phyloP scores from a whole-genome alignment of 2,797 vertebrate genomes.

The Leontopithecus rosalia region DNA sequence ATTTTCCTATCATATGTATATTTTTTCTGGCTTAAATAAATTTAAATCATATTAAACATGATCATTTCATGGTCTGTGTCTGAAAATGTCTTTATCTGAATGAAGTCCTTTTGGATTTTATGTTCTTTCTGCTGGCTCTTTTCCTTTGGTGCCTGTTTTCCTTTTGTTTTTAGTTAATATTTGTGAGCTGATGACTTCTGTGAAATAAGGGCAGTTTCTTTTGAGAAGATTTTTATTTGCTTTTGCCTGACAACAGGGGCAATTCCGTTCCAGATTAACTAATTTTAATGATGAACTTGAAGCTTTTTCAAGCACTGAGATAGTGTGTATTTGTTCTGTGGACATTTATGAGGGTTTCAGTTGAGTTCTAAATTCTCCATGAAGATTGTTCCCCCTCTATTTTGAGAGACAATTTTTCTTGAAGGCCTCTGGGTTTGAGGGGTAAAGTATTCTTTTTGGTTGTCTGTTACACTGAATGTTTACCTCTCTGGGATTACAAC shows the following conservation, averaged over 20 bases:
- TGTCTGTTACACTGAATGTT: not conserved
- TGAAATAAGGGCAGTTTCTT: conserved; percentile 7
- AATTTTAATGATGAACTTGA: not conserved
- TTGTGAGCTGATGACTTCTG: not conserved
- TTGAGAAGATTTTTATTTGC: conserved; percentile 18
- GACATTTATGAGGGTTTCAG: not conserved
- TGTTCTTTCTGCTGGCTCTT: not conserved
- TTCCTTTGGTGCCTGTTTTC: not conserved
- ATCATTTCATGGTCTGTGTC: not conserved
- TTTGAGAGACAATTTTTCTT: not conserved
- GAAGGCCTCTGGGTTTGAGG: not conserved
- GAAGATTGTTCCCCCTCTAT: not conserved
- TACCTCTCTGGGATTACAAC: not conserved
- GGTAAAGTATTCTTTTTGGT: not conserved
- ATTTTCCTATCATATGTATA: not conserved
- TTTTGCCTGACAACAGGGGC: not conserved
- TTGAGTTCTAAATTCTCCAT: not conserved
- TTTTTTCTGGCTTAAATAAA: not conserved
- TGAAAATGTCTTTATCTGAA: not conserved
- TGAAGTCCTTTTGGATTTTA: not conserved
- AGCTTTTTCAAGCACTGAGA: not conserved
- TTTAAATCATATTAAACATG: not conserved
- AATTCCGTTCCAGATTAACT: not conserved
- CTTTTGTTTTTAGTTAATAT: not conserved
- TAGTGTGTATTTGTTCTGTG: not conserved